phyloP scores from a whole-genome alignment of 2,888 invertebrate genomes.

The Chloroclysta siterata region DNA sequence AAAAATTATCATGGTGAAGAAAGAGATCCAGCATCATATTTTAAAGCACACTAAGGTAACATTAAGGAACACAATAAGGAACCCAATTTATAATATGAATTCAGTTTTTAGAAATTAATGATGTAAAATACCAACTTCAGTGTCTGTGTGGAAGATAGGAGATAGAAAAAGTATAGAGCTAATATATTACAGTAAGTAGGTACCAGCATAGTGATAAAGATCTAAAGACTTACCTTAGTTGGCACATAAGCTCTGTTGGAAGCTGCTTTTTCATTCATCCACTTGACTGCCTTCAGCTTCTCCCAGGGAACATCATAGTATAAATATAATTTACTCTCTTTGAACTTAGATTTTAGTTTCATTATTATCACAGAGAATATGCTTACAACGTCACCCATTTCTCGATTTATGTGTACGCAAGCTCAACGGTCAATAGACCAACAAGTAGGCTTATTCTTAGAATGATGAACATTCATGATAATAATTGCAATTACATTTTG shows the following conservation, averaged over 20 bases:
- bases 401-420: conserved; percentile 53
- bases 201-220: not conserved
- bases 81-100: no score
- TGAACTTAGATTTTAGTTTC: conserved; percentile 83
- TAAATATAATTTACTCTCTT: conserved; percentile 78
- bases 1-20: no score
- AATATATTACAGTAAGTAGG: no score
- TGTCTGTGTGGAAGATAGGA: no score
- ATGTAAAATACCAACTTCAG: no score
- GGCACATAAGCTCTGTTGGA: conserved; percentile 93
- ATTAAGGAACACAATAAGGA: no score
- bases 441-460: conserved; percentile 58
- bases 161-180: no score
- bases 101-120: no score
- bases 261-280: conserved; percentile 92
- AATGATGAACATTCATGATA: conserved; percentile 64
- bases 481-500: conserved; percentile 69
- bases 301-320: conserved; percentile 77
- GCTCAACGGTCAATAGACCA: conserved; percentile 73
- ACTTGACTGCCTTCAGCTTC: conserved; percentile 84
- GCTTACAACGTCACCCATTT: conserved; percentile 81
- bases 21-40: no score
- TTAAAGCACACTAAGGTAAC: no score
- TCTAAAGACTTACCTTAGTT: conserved; percentile 83
- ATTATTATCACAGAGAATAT: conserved; percentile 82